A percentile compares a stretch with the other conserved stretches of the same genome.
Evolutionary conservation across 2,113 vertebrate genomes (phyloP).

Genomic region (Crotalus tigris): DNA sequence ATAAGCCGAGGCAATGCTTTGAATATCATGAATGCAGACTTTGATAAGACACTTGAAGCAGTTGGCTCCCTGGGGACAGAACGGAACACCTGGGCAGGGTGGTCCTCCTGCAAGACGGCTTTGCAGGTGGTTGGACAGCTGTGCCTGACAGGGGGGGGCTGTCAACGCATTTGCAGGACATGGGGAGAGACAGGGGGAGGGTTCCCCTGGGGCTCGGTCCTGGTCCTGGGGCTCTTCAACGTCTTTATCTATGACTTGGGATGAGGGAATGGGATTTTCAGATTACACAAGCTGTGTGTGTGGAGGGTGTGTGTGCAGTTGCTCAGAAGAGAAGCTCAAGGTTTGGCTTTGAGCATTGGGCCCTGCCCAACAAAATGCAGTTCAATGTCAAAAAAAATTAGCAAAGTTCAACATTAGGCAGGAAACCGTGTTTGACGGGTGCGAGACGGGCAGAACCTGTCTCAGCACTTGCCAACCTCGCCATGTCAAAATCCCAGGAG

Average conservation of each 20-base stretch:
- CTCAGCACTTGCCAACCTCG: background rate
- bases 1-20: background rate
- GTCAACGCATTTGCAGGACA: background rate
- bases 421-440: background rate
- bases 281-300: too few relatives aligned
- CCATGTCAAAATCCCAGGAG: background rate
- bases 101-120: background rate
- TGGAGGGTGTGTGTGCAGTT: background rate
- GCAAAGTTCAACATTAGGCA: background rate
- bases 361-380: background rate
- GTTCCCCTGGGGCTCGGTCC: background rate
- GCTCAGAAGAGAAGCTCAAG: background rate
- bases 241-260: background rate
- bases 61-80: background rate
- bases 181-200: background rate
- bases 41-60: background rate
- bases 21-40: rapidly evolving
- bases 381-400: background rate
- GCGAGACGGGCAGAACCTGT: background rate
- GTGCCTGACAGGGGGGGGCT: background rate
- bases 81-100: background rate
- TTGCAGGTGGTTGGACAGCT: background rate
- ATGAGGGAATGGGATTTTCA: background rate
- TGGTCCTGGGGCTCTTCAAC: background rate
- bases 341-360: background rate